Base-by-base conservation (phyloP, 2,797 vertebrate species). In the Rhinoraja longicauda region DNA sequence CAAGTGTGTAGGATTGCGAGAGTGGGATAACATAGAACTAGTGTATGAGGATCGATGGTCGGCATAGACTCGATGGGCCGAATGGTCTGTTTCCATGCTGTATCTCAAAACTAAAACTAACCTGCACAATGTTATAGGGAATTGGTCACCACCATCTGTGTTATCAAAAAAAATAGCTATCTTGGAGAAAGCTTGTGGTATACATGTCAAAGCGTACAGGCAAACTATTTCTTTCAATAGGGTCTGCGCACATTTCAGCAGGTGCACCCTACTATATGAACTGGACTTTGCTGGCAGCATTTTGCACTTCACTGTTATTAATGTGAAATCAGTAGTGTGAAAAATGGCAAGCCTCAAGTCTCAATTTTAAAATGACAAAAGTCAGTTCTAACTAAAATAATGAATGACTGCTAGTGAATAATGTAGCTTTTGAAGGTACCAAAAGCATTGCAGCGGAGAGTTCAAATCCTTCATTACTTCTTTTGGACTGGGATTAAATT, bases 401-500 rank as follows among this genome's bases (percentile, higher is more conserved):
- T n/a, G 26, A 73, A 73, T 73, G 67, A 73, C 67, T 24, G 26
- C 10, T 26, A 6, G 12, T 91, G 67, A 73, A 39, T 75, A 75
- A 75, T 75, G 70, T 72, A 24, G 39, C 17, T 92, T 67, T 88
- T 92, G 70, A 73, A 70, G 26, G 90, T 92, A 53, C 70, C 53
- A 13, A n/a, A 45, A 36, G 39, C 39, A 53, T 73, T 13, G 4
- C 39, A 92, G 13, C 53, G 26, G 15, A 67, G 75, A n/a, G 70
- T 8, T 88, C 7, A 1, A 67, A 67, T 88, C n/a, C 62, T 32
- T 73, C 24, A 73, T 73, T 21, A 6, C 70, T 26, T 73, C 70
- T 67, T 88, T 92, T 75, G 67, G 15, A 45, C 24, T 75, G 13
- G 39, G 39, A 92, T 92, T 92, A 92, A 53, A 92, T 75, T 92